A percentile compares a stretch with the other conserved stretches of the same genome.
phyloP scores from a whole-genome alignment of 2,113 vertebrate genomes.

The Gadus macrocephalus region DNA sequence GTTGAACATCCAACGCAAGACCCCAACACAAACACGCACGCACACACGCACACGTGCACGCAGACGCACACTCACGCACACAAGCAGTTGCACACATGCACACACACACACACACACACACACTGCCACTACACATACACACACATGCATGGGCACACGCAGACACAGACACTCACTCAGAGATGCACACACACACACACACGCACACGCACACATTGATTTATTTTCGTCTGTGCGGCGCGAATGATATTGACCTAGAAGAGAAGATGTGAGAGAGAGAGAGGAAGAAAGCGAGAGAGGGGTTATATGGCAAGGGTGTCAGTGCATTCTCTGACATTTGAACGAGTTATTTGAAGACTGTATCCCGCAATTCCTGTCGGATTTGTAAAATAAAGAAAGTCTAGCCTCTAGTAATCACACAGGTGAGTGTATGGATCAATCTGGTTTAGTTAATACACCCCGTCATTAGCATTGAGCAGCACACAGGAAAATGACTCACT shows the following conservation, averaged over 20 bases:
- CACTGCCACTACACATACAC: too few relatives aligned
- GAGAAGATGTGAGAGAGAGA: constrained; percentile 27
- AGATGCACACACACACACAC: constrained; percentile 45
- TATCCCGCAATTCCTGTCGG: constrained; percentile 5
- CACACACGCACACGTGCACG: too few relatives aligned
- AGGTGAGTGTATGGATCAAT: too few relatives aligned
- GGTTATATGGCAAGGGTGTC: constrained; percentile 29
- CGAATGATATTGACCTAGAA: constrained; percentile 48
- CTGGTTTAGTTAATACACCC: too few relatives aligned
- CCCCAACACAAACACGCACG: not conserved
- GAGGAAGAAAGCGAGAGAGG: not conserved
- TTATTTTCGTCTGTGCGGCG: constrained; percentile 45
- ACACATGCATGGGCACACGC: too few relatives aligned
- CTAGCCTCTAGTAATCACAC: not conserved
- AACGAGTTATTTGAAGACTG: constrained; percentile 18
- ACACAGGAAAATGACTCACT: constrained; percentile 26
- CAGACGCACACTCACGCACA: too few relatives aligned
- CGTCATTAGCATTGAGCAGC: too few relatives aligned
- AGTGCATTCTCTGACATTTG: constrained; percentile 40
- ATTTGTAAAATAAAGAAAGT: not conserved
- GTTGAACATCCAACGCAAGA: not conserved
- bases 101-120: too few relatives aligned
- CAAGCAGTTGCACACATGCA: too few relatives aligned
- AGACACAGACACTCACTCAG: not conserved
- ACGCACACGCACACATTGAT: constrained; percentile 42